Percentiles rank a stretch among this genome's conserved stretches.
These are phyloP conservation scores for Melieria omissa DNA, from an alignment of 2,888 invertebrate species.

Conservation along the genomic window DNA sequence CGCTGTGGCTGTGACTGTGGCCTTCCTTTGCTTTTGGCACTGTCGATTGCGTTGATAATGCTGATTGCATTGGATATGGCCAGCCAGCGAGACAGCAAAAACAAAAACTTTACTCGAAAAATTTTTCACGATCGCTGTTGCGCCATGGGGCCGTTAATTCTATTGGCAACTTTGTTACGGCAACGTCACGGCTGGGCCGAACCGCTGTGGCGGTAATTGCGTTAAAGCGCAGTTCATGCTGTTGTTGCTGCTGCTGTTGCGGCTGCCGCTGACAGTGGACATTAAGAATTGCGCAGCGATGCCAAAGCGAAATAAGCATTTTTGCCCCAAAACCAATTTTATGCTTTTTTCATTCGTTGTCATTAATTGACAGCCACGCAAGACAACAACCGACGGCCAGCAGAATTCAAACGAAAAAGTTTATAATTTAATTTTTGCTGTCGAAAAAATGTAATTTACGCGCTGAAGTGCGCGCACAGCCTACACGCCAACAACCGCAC, in stretches of 20 bases:
- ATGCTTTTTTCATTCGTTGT: background rate
- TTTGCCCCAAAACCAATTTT: constrained; percentile 2
- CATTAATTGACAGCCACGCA: constrained; percentile 2
- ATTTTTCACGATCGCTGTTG: background rate
- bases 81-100: no score
- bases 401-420: constrained; percentile 15
- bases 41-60: constrained; percentile 1
- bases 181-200: background rate
- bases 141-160: constrained; percentile 11
- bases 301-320: background rate
- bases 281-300: no score
- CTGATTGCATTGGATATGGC: no score
- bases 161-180: constrained; percentile 12
- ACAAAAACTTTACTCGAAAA: background rate
- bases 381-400: background rate
- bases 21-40: background rate
- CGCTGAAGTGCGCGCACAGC: background rate
- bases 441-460: constrained; percentile 17
- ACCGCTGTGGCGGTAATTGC: constrained; percentile 25
- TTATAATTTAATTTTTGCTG: constrained; percentile 27
- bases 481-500: no score
- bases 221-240: constrained; percentile 26
- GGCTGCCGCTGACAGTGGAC: no score
- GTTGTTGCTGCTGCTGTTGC: no score
- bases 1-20: background rate